Base-by-base conservation (phyloP, 2,113 vertebrate species). In the Lepisosteus oculatus region DNA sequence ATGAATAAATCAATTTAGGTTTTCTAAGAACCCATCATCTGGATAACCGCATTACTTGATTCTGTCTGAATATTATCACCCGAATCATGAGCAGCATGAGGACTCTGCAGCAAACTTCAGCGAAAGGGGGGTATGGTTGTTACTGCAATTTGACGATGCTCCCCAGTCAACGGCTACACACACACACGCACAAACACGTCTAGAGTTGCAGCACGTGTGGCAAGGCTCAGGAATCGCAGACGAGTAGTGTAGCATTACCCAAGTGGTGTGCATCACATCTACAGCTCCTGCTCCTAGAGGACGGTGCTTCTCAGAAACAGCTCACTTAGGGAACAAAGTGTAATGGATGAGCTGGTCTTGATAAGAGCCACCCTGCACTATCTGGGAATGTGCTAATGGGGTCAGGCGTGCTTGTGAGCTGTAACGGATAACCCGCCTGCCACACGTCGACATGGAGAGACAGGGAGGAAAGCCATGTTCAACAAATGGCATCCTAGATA, bases 321-420 rank as follows among this genome's bases (percentile, higher is more conserved):
- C 91, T 92, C 90, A 93, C 91, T 92, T 90, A 91, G 85, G 84
- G 90, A 91, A 91, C 91, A 91, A 91, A 93, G 91, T 93, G 90
- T 92, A 93, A 93, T 93, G 92, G 92, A 92, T 91, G 90, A 88
- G 88, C 89, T 80, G 82, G 85, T 77, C 77, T 76, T 88, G 90
- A 92, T 93, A 92, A 91, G 86, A 89, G 83, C 77, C 80, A 87
- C 82, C 80, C 80, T 82, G 86, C 74, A 84, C 91, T 91, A 92
- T 93, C 90, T 82, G 90, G 86, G 89, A 92, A 92, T 92, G 90
- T 89, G 88, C 88, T 92, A 91, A 91, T 92, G 85, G 90, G 89
- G 87, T 89, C 85, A 91, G 85, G 87, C 86, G 89, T 85, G 88
- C 87, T 88, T 85, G 85, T 77, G 83, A 81, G 85, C 80, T 90